Evolutionary conservation across 1,140 invertebrate species (phyloP), one percentile per base, ranked within the genome.

Genomic region (Papilio xuthus): DNA sequence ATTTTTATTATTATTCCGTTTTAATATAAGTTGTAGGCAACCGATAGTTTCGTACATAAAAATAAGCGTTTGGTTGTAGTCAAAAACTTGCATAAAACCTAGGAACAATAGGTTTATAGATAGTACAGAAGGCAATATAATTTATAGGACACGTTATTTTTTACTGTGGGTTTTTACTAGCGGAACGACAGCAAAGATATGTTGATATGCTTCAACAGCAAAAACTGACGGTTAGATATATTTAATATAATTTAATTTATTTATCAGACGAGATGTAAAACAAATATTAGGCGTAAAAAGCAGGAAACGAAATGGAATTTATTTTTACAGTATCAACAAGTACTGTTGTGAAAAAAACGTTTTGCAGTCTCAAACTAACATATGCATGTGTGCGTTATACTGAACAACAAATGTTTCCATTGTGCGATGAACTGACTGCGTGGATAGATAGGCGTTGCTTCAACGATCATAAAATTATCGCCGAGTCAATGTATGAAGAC

Each of bases 291-390:
- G 4, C 26, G 13, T 28, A n/a, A 75, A 73, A 53, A 28, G 26
- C 37, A 47, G 12, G 37, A 18, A 56, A n/a, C 15, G 20, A 75
- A 53, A 37, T 56, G 15, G 23, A 28, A 32, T 75, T 53, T 44
- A 73, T 73, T 18, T 73, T n/a, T 32, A 60, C 50, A 74, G 20
- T 28, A 28, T 53, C 15, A 37, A 60, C 23, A 60, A 60, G 20
- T 12, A 26, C 23, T 37, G 37, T 44, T 28, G 8, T 23, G 18
- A 3, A 69, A 60, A 60, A 60, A 60, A 26, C 0, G 50, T 53
- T 53, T 13, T 26, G 56, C 56, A 60, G 10, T 60, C 20, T 60
- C 23, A 20, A 26, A 60, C 56, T 20, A 26, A 60, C 56, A 60
- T 26, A 60, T 60, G 26, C 18, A 60, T 60, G 18, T 23, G 23